phyloP scores from a whole-genome alignment of 2,113 vertebrate genomes.

The Ptilorrhoa leucosticta region DNA sequence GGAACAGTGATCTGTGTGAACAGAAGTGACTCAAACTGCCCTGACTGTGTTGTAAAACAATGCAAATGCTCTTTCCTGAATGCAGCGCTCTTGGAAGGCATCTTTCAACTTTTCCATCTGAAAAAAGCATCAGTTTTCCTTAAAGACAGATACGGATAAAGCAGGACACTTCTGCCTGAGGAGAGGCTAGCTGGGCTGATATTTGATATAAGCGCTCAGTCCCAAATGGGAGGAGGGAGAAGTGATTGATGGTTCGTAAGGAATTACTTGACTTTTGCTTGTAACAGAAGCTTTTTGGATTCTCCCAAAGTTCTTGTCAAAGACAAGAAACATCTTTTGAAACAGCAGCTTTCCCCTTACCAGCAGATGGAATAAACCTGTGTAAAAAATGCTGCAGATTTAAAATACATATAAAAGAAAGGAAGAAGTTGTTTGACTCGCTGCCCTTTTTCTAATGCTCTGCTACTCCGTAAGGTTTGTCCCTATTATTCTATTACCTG shows the following conservation, averaged over 20 bases:
- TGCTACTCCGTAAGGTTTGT: neutral
- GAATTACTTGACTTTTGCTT: conserved; percentile 2
- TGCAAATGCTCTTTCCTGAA: neutral
- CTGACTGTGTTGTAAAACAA: neutral
- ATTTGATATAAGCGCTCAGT: conserved; percentile 27
- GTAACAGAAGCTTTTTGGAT: conserved; percentile 31
- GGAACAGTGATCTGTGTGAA: neutral
- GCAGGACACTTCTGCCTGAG: neutral
- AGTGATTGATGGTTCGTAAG: conserved; percentile 50
- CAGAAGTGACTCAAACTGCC: neutral
- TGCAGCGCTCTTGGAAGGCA: neutral
- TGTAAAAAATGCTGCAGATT: neutral
- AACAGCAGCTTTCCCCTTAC: conserved; percentile 30
- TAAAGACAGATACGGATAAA: conserved; percentile 18
- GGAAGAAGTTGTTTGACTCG: neutral
- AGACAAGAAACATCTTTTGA: neutral
- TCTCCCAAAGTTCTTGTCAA: conserved; percentile 21
- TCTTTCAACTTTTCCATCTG: conserved; percentile 20
- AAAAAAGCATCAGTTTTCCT: conserved; percentile 44
- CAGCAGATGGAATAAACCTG: conserved; percentile 18
- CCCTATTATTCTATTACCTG: neutral
- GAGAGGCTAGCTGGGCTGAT: conserved; percentile 23
- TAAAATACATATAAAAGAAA: neutral
- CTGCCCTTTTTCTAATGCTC: neutral
- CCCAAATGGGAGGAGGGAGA: conserved; percentile 44